These are phyloP conservation scores for Urocolius indicus DNA, from an alignment of 2,113 vertebrate species.

Conservation along the genomic window DNA sequence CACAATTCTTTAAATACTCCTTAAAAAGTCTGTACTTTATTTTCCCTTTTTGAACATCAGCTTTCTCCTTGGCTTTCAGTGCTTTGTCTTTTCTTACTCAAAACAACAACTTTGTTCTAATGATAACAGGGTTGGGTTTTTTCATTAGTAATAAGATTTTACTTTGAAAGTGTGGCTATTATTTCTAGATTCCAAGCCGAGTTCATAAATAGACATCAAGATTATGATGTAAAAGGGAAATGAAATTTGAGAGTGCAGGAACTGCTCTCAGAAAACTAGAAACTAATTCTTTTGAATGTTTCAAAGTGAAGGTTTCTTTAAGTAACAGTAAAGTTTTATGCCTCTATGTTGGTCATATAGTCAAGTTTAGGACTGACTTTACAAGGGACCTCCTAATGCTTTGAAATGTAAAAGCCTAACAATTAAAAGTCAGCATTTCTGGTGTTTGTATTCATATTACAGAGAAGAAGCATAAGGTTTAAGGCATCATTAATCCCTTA, in stretches of 20 bases:
- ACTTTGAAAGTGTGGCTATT: background rate
- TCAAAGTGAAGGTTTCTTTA: background rate
- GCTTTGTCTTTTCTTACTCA: background rate
- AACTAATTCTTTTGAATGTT: background rate
- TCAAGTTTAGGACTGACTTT: background rate
- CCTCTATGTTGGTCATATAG: background rate
- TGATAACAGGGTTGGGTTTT: background rate
- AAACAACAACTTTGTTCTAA: background rate
- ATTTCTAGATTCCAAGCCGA: background rate
- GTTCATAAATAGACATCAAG: background rate
- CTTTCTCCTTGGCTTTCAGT: background rate
- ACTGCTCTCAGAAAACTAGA: background rate
- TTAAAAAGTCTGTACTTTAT: background rate
- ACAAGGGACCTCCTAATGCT: background rate
- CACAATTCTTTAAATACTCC: background rate
- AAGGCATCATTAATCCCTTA: background rate
- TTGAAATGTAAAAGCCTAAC: background rate
- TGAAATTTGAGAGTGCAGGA: background rate
- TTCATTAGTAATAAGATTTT: background rate
- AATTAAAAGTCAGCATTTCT: background rate
- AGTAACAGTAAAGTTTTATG: background rate
- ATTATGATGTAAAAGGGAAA: background rate
- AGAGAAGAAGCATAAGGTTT: background rate
- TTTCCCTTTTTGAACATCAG: background rate
- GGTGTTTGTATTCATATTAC: background rate